Evolutionary conservation across 2,797 vertebrate genomes (phyloP).

Genomic region (Perdix hodgsoniae): DNA sequence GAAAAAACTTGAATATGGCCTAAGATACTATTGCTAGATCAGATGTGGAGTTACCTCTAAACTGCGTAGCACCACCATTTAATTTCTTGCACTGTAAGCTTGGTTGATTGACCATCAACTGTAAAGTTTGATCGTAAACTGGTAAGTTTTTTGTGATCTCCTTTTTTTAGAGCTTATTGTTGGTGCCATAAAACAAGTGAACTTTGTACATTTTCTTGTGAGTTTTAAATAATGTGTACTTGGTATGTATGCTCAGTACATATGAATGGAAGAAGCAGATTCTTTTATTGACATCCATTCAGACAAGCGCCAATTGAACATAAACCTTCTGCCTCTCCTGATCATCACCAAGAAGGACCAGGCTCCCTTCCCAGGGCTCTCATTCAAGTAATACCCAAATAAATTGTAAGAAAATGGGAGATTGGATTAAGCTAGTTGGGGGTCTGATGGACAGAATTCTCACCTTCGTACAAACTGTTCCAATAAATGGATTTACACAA

Average conservation of each 20-base stretch:
- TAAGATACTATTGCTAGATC: not conserved
- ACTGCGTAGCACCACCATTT: not conserved
- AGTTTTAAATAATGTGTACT: not conserved
- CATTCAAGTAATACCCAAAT: not conserved
- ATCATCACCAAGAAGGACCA: not conserved
- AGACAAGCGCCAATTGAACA: not conserved
- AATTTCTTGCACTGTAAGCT: not conserved
- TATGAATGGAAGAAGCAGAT: not conserved
- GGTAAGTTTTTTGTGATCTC: not conserved
- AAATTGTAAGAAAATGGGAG: not conserved
- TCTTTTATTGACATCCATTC: not conserved
- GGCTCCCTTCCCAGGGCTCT: not conserved
- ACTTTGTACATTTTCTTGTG: not conserved
- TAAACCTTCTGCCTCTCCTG: not conserved
- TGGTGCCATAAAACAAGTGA: not conserved
- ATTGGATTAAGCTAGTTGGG: not conserved
- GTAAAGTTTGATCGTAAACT: no score
- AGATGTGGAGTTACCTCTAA: not conserved
- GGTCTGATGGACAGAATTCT: not conserved
- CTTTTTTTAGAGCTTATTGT: not conserved
- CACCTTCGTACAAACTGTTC: not conserved
- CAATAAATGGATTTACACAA: not conserved
- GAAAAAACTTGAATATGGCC: not conserved
- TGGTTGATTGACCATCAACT: not conserved
- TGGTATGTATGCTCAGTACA: not conserved